Evolutionary conservation across 2,888 invertebrate species (phyloP), one percentile per base, ranked within the genome.

Genomic region (Cyaniris semiargus): DNA sequence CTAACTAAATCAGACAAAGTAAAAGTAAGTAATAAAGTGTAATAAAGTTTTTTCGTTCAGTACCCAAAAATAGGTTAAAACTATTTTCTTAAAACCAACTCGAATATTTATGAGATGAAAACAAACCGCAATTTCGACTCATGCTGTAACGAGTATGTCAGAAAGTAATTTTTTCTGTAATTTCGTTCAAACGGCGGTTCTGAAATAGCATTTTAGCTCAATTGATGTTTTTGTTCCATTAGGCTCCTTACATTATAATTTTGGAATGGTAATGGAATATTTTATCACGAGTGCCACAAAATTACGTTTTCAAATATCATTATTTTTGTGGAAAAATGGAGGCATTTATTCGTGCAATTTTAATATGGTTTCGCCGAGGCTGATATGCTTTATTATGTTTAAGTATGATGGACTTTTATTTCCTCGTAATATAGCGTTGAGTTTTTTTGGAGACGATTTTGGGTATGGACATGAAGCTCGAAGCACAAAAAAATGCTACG

Each of bases 201-300:
- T 83, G 83, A 84, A 88, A 87, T 87, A 86, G 84, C 85, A 86
- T 87, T 88, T 86, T 81, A 80, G 83, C 82, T 81, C 82, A 81
- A 83, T 85, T 84, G 83, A 84, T 85, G 83, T 86, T 86, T 86
- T 86, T 84, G 81, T 85, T 87, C 84, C 85, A 86, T 86, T 83
- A 79, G 79, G 79, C 79, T 76, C 76, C 79, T 80, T 81, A 81
- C 81, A 82, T 81, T 82, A 81, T 80, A 48, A 66, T 48, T 79
- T 79, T 79, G 78, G 79, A 79, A 83, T 80, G 82, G 81, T 79
- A 81, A 79, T 80, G 53, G 79, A 76, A 78, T 80, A 77, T 77
- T 81, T 81, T 79, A 80, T 80, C 34, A 44, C 8, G 15, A 60
- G 31, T 48, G 56, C 48, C 44, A 60, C 48, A 23, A 66, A 60